Base-by-base conservation (phyloP, 2,888 invertebrate species). In the Pheosia gnoma region DNA sequence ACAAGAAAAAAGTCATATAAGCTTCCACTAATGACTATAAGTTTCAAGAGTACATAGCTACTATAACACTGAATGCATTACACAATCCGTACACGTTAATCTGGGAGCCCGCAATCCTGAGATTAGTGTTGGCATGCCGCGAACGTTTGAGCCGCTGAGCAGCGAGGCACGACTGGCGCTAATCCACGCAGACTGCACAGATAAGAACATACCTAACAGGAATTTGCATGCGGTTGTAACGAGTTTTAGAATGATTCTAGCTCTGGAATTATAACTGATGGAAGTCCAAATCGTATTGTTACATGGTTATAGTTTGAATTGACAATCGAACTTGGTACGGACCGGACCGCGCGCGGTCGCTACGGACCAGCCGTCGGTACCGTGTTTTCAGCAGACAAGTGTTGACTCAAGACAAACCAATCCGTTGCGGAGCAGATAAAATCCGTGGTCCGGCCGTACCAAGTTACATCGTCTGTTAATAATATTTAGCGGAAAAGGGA, bases 31-130 rank as follows among this genome's bases (percentile, higher is more conserved):
- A 43, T 10, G 10, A 43, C 9, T 3, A n/a, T n/a, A 11, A 47
- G n/a, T n/a, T 47, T n/a, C 47, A 47, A 47, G 11, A 47, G 47
- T 47, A 47, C 47, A 47, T 47, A 47, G 25, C 25, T 65, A 68
- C 67, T 73, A 72, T 75, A 77, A 75, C 73, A 77, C 68, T 67
- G 72, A 74, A 76, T 78, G 78, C 78, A 78, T 78, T 73, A 66
- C 76, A 71, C 68, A 75, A 76, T 76, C 67, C 68, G 62, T 53
- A 45, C 51, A 65, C 70, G 74, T 72, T 77, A 78, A 77, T 77
- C 74, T 70, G 51, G 59, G 59, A 57, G 57, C 53, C 47, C 39
- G 61, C 57, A 39, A 57, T 60, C 68, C 61, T 55, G 11, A 72
- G 77, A 76, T 75, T 76, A 76, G 78, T 76, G 72, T 74, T 75